Conservation (phyloP, 1,140 invertebrate species). For the Drosophila hydei region DNA sequence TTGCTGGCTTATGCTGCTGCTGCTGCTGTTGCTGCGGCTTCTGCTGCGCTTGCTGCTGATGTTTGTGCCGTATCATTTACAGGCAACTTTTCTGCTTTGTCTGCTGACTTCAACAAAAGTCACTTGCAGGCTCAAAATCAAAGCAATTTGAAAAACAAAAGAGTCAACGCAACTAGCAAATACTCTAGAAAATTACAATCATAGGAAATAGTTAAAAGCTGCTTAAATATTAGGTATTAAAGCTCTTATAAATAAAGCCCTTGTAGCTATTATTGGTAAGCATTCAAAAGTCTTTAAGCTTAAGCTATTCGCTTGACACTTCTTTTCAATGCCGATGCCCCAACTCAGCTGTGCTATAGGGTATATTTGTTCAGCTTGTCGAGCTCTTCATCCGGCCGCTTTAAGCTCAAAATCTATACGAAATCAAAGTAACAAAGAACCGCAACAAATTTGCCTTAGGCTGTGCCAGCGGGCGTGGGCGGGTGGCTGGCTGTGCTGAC, state of each 20-base stretch:
- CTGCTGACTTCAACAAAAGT: conserved; percentile 73
- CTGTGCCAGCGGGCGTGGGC: conserved; percentile 4
- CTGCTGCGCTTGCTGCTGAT: conserved; percentile 35
- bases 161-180: neutral
- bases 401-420: conserved; percentile 70
- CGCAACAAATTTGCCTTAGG: conserved; percentile 74
- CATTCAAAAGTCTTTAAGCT: too few relatives aligned
- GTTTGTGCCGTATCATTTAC: conserved; percentile 65
- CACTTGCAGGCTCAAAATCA: conserved; percentile 51
- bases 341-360: neutral
- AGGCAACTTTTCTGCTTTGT: conserved; percentile 57
- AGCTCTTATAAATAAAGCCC: neutral
- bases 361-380: conserved; percentile 2
- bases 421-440: conserved; percentile 79
- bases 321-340: too few relatives aligned
- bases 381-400: conserved; percentile 16
- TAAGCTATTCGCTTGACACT: too few relatives aligned
- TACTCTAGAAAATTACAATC: conserved; percentile 9
- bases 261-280: too few relatives aligned
- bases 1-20: conserved; percentile 50
- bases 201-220: neutral
- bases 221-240: too few relatives aligned
- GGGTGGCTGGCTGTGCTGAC: conserved; percentile 25
- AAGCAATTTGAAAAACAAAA: conserved; percentile 16
- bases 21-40: conserved; percentile 14